These are phyloP conservation scores for Atherinosoma microstoma DNA, from an alignment of 2,797 vertebrate species.

Conservation along the genomic window DNA sequence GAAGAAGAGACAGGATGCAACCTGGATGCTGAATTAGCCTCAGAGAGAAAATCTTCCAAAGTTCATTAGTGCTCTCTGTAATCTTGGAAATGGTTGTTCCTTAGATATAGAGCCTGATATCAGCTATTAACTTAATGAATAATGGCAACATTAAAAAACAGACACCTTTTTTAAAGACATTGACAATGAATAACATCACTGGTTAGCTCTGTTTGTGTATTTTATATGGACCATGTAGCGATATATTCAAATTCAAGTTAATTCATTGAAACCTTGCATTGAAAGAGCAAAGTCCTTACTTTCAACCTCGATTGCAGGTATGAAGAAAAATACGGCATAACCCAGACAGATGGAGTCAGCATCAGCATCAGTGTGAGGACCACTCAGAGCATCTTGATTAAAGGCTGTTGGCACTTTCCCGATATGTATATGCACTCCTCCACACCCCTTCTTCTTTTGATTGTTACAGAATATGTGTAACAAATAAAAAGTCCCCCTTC, in stretches of 20 bases:
- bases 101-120: not conserved
- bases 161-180: too few species aligned
- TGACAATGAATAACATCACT: too few species aligned
- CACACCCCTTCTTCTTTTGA: constrained; percentile 30
- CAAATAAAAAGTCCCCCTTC: constrained; percentile 26
- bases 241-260: not conserved
- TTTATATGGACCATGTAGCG: not conserved
- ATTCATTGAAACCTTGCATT: not conserved
- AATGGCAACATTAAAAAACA: not conserved
- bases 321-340: not conserved
- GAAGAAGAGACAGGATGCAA: too few species aligned
- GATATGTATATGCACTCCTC: constrained; percentile 19
- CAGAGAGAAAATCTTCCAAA: too few species aligned
- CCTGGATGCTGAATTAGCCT: too few species aligned
- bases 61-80: not conserved
- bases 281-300: constrained; percentile 2
- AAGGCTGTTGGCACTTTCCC: constrained; percentile 33
- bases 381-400: constrained; percentile 44
- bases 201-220: too few species aligned
- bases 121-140: not conserved
- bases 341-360: not conserved
- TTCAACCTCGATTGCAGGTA: constrained; percentile 9
- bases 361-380: constrained; percentile 6
- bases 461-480: constrained; percentile 43
- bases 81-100: not conserved